Evolutionary conservation across 2,888 invertebrate genomes (phyloP).

Genomic region (Brenthis ino): DNA sequence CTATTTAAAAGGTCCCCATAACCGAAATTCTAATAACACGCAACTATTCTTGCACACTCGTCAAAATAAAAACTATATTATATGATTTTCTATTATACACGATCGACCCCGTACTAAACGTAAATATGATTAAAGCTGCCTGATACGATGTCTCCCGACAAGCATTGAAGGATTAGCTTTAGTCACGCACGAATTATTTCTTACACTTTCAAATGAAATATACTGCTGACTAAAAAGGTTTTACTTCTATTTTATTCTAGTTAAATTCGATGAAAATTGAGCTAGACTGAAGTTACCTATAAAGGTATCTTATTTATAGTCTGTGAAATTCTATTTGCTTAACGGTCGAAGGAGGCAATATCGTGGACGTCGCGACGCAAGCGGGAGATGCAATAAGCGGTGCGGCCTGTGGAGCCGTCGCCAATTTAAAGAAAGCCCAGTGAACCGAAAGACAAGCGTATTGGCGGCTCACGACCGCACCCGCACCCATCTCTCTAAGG

Average conservation of each 20-base stretch:
- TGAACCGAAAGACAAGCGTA: conserved; percentile 84
- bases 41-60: conserved; percentile 76
- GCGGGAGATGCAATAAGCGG: conserved; percentile 79
- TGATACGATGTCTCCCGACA: conserved; percentile 65
- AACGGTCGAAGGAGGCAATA: conserved; percentile 81
- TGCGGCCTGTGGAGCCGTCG: conserved; percentile 78
- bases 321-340: conserved; percentile 80
- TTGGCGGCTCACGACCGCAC: conserved; percentile 78
- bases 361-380: conserved; percentile 77
- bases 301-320: conserved; percentile 75
- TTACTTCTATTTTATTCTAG: conserved; percentile 33
- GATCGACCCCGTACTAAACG: conserved; percentile 56
- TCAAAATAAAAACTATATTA: conserved; percentile 75
- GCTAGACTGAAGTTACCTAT: conserved; percentile 68
- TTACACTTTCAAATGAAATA: conserved; percentile 39
- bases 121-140: conserved; percentile 71
- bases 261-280: conserved; percentile 64
- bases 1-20: conserved; percentile 78
- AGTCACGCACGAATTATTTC: conserved; percentile 72
- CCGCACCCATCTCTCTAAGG: conserved; percentile 69
- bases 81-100: conserved; percentile 63
- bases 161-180: conserved; percentile 69
- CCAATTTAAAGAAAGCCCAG: conserved; percentile 84
- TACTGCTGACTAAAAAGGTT: neutral
- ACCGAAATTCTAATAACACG: conserved; percentile 76